Evolutionary conservation across 2,797 vertebrate species (phyloP).

Genomic region (Novumbra hubbsi): DNA sequence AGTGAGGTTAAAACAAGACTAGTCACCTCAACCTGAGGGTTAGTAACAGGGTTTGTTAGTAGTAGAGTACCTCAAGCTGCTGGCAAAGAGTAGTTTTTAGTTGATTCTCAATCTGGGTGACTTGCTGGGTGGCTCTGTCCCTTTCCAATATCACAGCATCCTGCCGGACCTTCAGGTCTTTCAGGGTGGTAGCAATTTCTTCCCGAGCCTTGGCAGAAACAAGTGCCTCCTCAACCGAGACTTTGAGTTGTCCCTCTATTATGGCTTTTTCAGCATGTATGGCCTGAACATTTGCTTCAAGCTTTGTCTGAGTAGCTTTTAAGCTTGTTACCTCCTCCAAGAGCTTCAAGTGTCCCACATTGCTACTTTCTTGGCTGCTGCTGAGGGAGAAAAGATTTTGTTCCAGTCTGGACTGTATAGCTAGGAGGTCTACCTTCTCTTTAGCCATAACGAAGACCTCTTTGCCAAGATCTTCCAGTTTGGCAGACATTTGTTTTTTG

Average conservation of each 20-base stretch:
- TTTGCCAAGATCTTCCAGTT: conserved; percentile 63
- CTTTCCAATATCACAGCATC: conserved; percentile 76
- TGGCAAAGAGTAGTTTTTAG: conserved; percentile 84
- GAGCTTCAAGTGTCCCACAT: conserved; percentile 61
- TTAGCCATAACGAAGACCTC: conserved; percentile 62
- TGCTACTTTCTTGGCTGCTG: conserved; percentile 51
- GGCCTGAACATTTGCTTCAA: conserved; percentile 55
- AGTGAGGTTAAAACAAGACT: conserved; percentile 59
- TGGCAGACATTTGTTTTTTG: conserved; percentile 62
- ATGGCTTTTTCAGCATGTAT: conserved; percentile 67
- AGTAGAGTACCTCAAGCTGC: conserved; percentile 79
- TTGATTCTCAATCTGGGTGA: conserved; percentile 80
- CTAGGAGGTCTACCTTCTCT: conserved; percentile 73
- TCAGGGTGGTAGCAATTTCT: conserved; percentile 73
- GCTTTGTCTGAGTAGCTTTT: conserved; percentile 51
- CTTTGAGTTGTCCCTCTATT: conserved; percentile 65
- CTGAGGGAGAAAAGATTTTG: conserved; percentile 70
- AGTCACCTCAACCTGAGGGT: conserved; percentile 51
- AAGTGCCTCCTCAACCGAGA: conserved; percentile 63
- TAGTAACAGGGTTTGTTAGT: conserved; percentile 72
- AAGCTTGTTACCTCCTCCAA: conserved; percentile 64
- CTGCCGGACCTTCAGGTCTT: conserved; percentile 72
- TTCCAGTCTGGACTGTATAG: conserved; percentile 59
- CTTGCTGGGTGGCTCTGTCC: conserved; percentile 76
- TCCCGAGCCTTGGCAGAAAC: conserved; percentile 67